phyloP scores from a whole-genome alignment of 2,888 invertebrate species.

The Steinernema carpocapsae region DNA sequence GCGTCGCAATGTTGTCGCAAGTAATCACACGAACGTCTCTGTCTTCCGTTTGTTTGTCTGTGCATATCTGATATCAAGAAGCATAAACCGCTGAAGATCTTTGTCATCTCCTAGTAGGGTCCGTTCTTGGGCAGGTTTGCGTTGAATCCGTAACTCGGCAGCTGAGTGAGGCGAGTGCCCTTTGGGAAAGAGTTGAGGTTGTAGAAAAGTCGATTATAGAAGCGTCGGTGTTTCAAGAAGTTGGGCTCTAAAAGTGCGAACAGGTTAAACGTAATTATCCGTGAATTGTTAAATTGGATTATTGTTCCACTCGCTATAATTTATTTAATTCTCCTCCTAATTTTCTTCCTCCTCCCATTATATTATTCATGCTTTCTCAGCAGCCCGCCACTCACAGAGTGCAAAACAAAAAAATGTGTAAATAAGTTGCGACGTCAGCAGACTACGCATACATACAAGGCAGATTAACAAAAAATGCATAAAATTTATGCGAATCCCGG shows the following conservation, averaged over 20 bases:
- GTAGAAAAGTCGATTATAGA: constrained; percentile 29
- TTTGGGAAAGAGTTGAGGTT: constrained; percentile 14
- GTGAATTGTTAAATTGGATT: too few relatives aligned
- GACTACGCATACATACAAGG: too few relatives aligned
- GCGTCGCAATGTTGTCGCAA: constrained; percentile 24
- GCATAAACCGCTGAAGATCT: background rate
- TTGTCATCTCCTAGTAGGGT: background rate
- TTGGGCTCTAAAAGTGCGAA: background rate
- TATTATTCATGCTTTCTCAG: too few relatives aligned
- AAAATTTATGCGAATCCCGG: too few relatives aligned
- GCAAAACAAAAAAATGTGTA: too few relatives aligned
- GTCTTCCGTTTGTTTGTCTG: constrained; percentile 10
- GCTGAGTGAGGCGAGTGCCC: constrained; percentile 9
- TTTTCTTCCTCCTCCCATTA: too few relatives aligned
- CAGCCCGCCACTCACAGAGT: too few relatives aligned
- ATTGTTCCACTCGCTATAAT: too few relatives aligned
- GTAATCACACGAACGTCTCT: constrained; percentile 26
- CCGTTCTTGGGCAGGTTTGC: constrained; percentile 21
- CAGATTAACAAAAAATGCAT: too few relatives aligned
- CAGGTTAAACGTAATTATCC: background rate
- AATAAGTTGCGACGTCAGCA: too few relatives aligned
- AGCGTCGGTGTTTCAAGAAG: constrained; percentile 15
- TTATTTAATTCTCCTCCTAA: too few relatives aligned
- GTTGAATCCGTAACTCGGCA: constrained; percentile 24
- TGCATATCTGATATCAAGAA: constrained; percentile 17